Conservation (phyloP, 2,888 invertebrate species). For the Strigamia crassipes region DNA sequence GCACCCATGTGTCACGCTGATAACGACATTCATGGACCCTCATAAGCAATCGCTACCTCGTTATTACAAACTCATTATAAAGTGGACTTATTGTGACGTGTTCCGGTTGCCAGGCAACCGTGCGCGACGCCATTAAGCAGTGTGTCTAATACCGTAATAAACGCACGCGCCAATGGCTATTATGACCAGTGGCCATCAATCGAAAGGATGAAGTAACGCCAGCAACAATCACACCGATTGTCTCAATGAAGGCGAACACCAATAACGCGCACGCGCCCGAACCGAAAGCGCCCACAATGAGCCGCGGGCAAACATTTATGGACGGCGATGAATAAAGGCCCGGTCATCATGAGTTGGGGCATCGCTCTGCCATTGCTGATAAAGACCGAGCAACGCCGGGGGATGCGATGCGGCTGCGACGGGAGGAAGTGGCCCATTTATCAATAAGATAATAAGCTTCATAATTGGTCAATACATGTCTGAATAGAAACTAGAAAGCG, state of each 20-base stretch:
- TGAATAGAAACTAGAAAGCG: not conserved
- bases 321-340: constrained; percentile 13
- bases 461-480: not conserved
- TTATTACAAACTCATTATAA: constrained; percentile 13
- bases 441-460: constrained; percentile 25
- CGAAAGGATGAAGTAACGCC: constrained; percentile 30
- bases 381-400: constrained; percentile 18
- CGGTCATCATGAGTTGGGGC: constrained; percentile 26
- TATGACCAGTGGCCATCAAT: constrained; percentile 27
- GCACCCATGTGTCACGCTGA: constrained; percentile 30
- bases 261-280: not conserved
- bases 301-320: constrained; percentile 26
- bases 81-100: constrained; percentile 18
- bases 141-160: constrained; percentile 26
- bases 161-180: constrained; percentile 30
- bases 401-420: not conserved
- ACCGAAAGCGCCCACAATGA: constrained; percentile 13
- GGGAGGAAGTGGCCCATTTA: constrained; percentile 2
- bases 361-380: constrained; percentile 30
- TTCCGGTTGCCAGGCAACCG: not conserved
- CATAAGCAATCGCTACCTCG: not conserved
- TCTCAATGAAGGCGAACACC: constrained; percentile 27
- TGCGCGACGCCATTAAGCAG: not conserved
- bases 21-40: constrained; percentile 30
- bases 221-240: constrained; percentile 13